Percentiles rank a stretch among this genome's conserved stretches.
These are phyloP conservation scores for Trachops cirrhosus DNA, from an alignment of 2,797 vertebrate genomes.

Conservation along the genomic window DNA sequence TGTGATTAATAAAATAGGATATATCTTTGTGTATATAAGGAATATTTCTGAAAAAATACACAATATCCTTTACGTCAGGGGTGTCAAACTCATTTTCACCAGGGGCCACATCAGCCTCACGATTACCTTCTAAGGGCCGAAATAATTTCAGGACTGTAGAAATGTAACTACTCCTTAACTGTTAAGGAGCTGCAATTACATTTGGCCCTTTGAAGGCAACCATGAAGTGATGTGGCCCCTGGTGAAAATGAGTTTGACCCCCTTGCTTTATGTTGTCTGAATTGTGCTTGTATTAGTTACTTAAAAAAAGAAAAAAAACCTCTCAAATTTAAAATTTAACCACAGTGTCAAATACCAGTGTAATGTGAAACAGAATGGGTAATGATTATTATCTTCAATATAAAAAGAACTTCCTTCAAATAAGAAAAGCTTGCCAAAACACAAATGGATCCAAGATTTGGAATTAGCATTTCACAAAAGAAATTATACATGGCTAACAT, in stretches of 20 bases:
- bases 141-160: too few species aligned
- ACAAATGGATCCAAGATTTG: neutral
- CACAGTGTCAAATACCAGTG: neutral
- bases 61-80: neutral
- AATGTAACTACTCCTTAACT: too few species aligned
- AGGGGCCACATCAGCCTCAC: too few species aligned
- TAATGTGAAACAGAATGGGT: neutral
- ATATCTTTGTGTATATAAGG: neutral
- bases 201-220: too few species aligned
- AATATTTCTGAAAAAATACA: neutral
- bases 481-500: neutral
- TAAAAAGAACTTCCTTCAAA: constrained; percentile 4
- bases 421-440: constrained; percentile 24
- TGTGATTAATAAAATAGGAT: neutral
- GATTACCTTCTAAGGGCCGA: too few species aligned
- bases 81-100: too few species aligned
- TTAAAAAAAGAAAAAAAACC: neutral
- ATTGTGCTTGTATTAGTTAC: neutral
- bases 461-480: constrained; percentile 32
- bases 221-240: too few species aligned
- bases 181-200: too few species aligned
- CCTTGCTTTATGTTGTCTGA: neutral
- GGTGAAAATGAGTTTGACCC: too few species aligned
- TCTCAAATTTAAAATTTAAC: neutral
- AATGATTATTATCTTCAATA: neutral